Evolutionary conservation across 1,140 invertebrate species (phyloP), one percentile per base, ranked within the genome.

Genomic region (Acromyrmex echinatior): DNA sequence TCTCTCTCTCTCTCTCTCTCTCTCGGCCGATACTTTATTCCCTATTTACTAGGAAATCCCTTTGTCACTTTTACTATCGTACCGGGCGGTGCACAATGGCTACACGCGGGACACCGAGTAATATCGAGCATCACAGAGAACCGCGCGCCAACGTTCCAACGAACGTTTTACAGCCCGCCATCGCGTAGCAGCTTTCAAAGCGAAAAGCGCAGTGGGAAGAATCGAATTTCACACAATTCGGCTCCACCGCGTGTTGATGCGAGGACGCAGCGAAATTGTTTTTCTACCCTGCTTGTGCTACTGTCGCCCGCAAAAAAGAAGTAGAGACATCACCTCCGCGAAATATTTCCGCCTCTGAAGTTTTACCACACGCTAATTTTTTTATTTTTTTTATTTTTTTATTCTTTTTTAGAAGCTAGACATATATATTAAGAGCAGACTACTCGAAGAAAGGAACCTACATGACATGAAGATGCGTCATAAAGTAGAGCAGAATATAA

Each of bases 41-140:
- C 56, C 63, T 82, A 78, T 89, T 89, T 90, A 76, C 71, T 45
- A 28, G 82, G 77, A 76, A 73, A 90, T 89, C 77, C 51, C 71
- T 81, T 90, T 87, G 88, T 86, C 88, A 78, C 84, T 87, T 81
- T 84, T 90, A 68, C 60, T 79, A 66, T 84, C 85, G 51, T 58
- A 66, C 49, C 35, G 60, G n/a, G 16, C 49, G 28, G 62, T 49
- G 35, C 85, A 68, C 45, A 71, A 71, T 74, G 80, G 60, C 71
- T 81, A 90, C 82, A 86, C 81, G 9, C 28, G 31, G 28, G 56
- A 63, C 65, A 39, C 28, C 39, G 82, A 65, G 56, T 89, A 82
- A 86, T 89, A 86, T 89, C 84, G 87, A 68, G 82, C 88, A 86
- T 89, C 88, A 89, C 65, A 88, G 88, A 76, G 58, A 35, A 45